These are phyloP conservation scores for Gavia stellata DNA, from an alignment of 2,113 vertebrate species.

Conservation along the genomic window DNA sequence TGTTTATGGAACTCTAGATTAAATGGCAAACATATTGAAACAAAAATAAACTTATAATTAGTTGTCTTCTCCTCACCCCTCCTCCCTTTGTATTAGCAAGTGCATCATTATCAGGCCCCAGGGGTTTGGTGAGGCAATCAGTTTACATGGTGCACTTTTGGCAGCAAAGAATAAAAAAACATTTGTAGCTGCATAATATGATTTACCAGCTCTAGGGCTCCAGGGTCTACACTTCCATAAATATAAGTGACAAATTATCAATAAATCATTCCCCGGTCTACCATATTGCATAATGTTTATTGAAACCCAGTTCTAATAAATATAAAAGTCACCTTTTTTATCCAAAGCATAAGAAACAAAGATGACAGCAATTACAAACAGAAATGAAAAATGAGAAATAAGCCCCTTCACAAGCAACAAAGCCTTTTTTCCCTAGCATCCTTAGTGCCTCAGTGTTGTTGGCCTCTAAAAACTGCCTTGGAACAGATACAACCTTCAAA, in stretches of 20 bases:
- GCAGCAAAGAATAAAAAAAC: slow-evolving; percentile 58
- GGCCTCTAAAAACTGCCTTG: neutral
- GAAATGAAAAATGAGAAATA: slow-evolving; percentile 72
- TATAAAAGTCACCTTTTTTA: slow-evolving; percentile 75
- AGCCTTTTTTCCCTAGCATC: neutral
- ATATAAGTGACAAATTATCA: slow-evolving; percentile 82
- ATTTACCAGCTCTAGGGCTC: slow-evolving; percentile 75
- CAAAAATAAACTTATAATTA: slow-evolving; percentile 68
- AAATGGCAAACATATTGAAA: slow-evolving; percentile 75
- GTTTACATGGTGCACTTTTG: slow-evolving; percentile 43
- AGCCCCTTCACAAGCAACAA: slow-evolving; percentile 25
- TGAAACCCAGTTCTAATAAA: slow-evolving; percentile 81
- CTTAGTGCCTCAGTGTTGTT: neutral
- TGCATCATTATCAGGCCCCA: slow-evolving; percentile 34
- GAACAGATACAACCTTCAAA: neutral
- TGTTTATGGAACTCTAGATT: slow-evolving; percentile 79
- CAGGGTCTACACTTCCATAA: slow-evolving; percentile 74
- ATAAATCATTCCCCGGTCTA: slow-evolving; percentile 77
- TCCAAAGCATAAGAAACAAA: slow-evolving; percentile 76
- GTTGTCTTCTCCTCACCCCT: slow-evolving; percentile 38
- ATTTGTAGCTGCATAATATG: slow-evolving; percentile 64
- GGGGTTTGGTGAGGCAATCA: slow-evolving; percentile 38
- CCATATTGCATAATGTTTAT: slow-evolving; percentile 80
- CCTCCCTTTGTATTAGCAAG: slow-evolving; percentile 62
- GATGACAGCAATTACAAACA: slow-evolving; percentile 81